Evolutionary conservation across 2,113 vertebrate species (phyloP).

Genomic region (Phocoena phocoena): DNA sequence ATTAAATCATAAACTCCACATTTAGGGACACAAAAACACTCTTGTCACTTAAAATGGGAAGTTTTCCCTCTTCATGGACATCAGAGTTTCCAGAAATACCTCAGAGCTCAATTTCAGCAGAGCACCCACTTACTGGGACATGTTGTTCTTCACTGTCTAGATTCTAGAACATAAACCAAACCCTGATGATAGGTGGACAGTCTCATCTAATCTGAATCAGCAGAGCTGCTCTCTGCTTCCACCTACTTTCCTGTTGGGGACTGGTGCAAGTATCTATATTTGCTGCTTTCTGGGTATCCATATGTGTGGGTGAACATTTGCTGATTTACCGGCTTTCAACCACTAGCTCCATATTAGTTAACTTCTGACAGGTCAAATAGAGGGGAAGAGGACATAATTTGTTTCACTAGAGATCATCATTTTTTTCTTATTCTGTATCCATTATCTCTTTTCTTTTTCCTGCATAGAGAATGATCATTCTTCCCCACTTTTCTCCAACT

Average conservation of each 20-base stretch:
- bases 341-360: not conserved
- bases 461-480: not conserved
- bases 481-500: not conserved
- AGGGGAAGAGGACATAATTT: not conserved
- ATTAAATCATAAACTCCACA: not conserved
- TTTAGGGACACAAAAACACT: not conserved
- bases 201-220: not conserved
- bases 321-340: not conserved
- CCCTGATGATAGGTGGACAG: not conserved
- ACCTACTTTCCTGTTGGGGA: not conserved
- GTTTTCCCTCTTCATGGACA: not conserved
- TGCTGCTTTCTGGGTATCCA: not conserved
- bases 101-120: not conserved
- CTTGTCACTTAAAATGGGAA: not conserved
- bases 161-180: not conserved
- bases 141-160: not conserved
- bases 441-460: not conserved
- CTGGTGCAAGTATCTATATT: not conserved
- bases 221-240: not conserved
- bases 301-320: too few species aligned
- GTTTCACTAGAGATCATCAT: not conserved
- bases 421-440: not conserved
- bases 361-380: not conserved
- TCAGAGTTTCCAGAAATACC: conserved; percentile 8
- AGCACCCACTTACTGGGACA: not conserved